Evolutionary conservation across 2,888 invertebrate species (phyloP), one percentile per base, ranked within the genome.

Genomic region (Eremobia ochroleuca): DNA sequence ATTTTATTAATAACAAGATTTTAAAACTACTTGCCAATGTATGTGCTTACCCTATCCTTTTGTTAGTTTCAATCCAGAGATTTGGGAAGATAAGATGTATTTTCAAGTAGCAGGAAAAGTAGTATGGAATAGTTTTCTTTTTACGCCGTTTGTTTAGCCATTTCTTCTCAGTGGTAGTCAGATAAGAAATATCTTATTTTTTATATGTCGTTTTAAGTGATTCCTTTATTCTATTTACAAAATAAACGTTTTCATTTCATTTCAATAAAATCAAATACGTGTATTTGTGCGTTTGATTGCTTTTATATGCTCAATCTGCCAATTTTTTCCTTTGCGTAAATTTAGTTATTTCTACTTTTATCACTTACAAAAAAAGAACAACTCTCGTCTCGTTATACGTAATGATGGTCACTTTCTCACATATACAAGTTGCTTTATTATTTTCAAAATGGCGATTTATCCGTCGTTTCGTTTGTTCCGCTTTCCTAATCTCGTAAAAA

Each of bases 401-500:
- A 87, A 86, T 72, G 43, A 77, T 87, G 81, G 77, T 81, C 73
- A 87, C 87, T 87, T 86, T 87, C 87, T 78, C 82, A 86, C 75
- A 77, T 78, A 76, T 18, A 76, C 61, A 40, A 65, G 69, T 64
- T 65, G 73, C 71, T 76, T 75, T 85, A 84, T 89, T 85, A 87
- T 91, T 87, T 85, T 83, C 81, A 80, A 89, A 89, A 89, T 89
- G 85, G 85, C 77, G 82, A 88, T 90, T 88, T 83, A 87, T 87
- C 87, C 70, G 90, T 87, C 87, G 87, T 86, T 88, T 91, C 87
- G 87, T 90, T 90, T 90, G 94, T 94, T 94, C 93, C 94, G 94
- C 94, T 94, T 94, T 94, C 92, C 91, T 93, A 90, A 90, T 88
- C 91, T 89, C 78, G 89, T 90, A 87, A 88, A 89, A 89, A 89